These are phyloP conservation scores for Noctua fimbriata DNA, from an alignment of 2,888 invertebrate species.

Conservation along the genomic window DNA sequence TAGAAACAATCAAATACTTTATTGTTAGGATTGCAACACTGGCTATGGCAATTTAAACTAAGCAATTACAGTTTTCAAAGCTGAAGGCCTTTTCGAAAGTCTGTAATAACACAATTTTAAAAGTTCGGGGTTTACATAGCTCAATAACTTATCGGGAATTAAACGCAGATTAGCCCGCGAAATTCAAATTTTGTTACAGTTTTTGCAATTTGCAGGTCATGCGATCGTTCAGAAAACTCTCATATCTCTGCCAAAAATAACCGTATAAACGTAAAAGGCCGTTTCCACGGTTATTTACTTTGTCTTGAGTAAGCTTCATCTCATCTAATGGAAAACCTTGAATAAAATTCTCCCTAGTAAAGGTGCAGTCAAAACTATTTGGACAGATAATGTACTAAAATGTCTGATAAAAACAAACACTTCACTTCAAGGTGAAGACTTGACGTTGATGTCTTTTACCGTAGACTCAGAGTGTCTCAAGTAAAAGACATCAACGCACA, in stretches of 20 bases:
- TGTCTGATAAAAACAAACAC: not conserved
- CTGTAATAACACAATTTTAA: not conserved
- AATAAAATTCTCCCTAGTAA: not conserved
- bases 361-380: not conserved
- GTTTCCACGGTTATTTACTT: not conserved
- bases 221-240: not conserved
- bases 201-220: no score
- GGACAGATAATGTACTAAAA: not conserved
- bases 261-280: not conserved
- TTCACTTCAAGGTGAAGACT: not conserved
- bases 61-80: not conserved
- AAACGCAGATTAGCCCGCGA: no score
- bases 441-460: slow-evolving; percentile 40
- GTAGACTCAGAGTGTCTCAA: not conserved
- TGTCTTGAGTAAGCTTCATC: not conserved
- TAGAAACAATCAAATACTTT: slow-evolving; percentile 30
- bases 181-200: no score
- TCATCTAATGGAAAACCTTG: not conserved
- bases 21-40: not conserved
- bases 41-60: not conserved
- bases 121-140: not conserved
- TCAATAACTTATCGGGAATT: not conserved
- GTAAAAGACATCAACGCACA: slow-evolving; percentile 39
- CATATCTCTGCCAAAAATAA: not conserved
- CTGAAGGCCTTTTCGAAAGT: not conserved